Conservation (phyloP, 2,113 vertebrate species). For the Eubucco bourcierii region DNA sequence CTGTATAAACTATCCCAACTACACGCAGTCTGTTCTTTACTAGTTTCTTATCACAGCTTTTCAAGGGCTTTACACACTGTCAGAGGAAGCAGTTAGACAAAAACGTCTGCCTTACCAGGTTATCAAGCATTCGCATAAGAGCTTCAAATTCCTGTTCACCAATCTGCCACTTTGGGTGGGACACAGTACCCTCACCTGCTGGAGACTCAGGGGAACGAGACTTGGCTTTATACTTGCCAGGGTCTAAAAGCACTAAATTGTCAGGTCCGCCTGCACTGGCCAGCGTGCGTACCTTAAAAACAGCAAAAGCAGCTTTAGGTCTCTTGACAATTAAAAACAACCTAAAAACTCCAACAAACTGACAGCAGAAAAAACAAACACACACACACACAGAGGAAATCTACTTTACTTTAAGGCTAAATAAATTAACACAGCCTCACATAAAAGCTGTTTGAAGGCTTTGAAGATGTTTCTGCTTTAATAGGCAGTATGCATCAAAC, state of each 20-base stretch:
- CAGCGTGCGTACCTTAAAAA: conserved; percentile 90
- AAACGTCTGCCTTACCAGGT: conserved; percentile 83
- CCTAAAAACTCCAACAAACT: background rate
- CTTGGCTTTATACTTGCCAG: conserved; percentile 90
- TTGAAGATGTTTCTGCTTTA: background rate
- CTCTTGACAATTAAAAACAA: background rate
- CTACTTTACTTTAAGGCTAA: background rate
- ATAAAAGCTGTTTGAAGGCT: background rate
- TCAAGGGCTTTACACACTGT: background rate
- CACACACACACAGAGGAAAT: background rate
- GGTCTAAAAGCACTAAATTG: conserved; percentile 94
- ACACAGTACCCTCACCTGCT: conserved; percentile 76
- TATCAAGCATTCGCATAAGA: conserved; percentile 98
- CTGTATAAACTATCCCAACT: background rate
- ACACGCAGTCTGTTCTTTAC: background rate
- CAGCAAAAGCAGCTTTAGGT: background rate
- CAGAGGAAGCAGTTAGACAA: background rate
- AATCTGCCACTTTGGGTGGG: conserved; percentile 89
- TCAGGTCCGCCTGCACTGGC: conserved; percentile 96
- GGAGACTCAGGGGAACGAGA: conserved; percentile 83
- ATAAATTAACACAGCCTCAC: background rate
- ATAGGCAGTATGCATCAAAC: background rate
- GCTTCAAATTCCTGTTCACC: conserved; percentile 99
- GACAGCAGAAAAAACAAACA: background rate
- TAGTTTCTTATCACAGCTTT: background rate